A percentile compares a stretch with the other conserved stretches of the same genome.
phyloP scores from a whole-genome alignment of 1,140 invertebrate species.

The roundworm (Caenorhabditis elegans) region WBcel235 BX284605.5:2660501-2661000 shows the following conservation, averaged over 20 bases:
- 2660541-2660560: constrained; percentile 72
- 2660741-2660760: constrained; percentile 70
- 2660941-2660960: too few species aligned
- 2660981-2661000: too few species aligned
- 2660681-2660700: constrained; percentile 72
- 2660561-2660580: constrained; percentile 70
- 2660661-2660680: background rate
- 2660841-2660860: too few species aligned
- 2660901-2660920: too few species aligned
- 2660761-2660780: background rate
- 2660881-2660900: too few species aligned
- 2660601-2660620: constrained; percentile 86
- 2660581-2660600: constrained; percentile 90
- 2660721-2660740: constrained; percentile 77
- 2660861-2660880: too few species aligned
- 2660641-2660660: constrained; percentile 40
- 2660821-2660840: too few species aligned
- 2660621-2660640: constrained; percentile 79
- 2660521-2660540: constrained; percentile 73
- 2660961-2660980: too few species aligned
- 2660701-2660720: constrained; percentile 85
- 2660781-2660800: background rate
- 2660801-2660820: too few species aligned
- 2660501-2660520: constrained; percentile 70
- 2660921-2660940: too few species aligned